phyloP scores from a whole-genome alignment of 2,888 invertebrate genomes.

The Philaethria dido region DNA sequence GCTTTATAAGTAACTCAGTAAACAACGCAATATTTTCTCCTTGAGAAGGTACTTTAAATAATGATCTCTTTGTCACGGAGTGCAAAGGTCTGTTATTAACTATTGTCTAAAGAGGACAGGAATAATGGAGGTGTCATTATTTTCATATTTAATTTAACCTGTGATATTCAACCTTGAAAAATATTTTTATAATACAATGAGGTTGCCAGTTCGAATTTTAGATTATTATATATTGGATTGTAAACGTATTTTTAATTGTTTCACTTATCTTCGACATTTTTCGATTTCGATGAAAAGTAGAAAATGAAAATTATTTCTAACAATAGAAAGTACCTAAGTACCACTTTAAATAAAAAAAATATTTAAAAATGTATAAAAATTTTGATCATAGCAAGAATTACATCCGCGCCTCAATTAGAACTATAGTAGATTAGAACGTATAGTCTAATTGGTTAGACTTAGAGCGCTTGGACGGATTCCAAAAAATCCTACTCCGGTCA shows the following conservation, averaged over 20 bases:
- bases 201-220: background rate
- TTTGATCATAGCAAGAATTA: no score
- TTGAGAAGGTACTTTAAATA: conserved; percentile 36
- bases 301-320: no score
- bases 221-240: no score
- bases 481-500: no score
- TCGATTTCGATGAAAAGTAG: background rate
- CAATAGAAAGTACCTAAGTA: no score
- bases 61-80: conserved; percentile 34
- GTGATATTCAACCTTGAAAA: background rate
- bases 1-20: conserved; percentile 37
- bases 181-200: background rate
- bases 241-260: no score
- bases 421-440: no score
- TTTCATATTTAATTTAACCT: conserved; percentile 23
- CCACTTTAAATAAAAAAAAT: no score
- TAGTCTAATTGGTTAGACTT: no score
- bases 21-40: conserved; percentile 36
- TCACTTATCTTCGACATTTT: background rate
- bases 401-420: no score
- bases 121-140: conserved; percentile 11
- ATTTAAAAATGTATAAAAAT: no score
- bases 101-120: conserved; percentile 18
- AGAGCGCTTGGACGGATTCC: no score
- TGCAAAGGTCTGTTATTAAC: conserved; percentile 30